A percentile compares a stretch with the other conserved stretches of the same genome.
Evolutionary conservation across 2,888 invertebrate genomes (phyloP).

Genomic region (Cheilosia variabilis): DNA sequence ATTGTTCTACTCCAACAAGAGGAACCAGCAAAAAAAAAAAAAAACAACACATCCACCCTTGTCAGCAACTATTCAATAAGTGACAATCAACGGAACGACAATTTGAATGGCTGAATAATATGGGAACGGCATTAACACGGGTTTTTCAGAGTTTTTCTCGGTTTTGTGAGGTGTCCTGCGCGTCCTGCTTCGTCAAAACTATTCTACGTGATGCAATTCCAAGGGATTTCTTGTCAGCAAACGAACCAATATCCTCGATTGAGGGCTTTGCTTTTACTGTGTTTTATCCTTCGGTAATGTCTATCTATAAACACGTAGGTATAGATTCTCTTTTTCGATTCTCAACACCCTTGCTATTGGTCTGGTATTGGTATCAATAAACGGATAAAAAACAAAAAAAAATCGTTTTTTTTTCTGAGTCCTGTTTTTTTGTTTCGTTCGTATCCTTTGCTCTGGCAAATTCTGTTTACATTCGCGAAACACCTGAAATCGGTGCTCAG

Average conservation of each 20-base stretch:
- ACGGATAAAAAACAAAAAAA: conserved; percentile 18
- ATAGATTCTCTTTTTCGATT: conserved; percentile 27
- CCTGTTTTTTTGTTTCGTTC: conserved; percentile 3
- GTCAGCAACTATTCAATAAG: conserved; percentile 76
- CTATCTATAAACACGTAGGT: conserved; percentile 3
- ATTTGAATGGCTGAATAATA: conserved; percentile 72
- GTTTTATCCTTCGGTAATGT: conserved; percentile 59
- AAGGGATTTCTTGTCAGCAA: conserved; percentile 69
- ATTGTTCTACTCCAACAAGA: conserved; percentile 1
- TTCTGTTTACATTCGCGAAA: conserved; percentile 71
- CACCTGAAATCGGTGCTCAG: conserved; percentile 60
- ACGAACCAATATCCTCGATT: conserved; percentile 72
- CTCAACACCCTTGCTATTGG: conserved; percentile 39
- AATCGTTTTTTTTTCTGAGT: neutral
- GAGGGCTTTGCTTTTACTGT: conserved; percentile 58
- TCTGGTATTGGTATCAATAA: conserved; percentile 50
- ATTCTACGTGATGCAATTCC: conserved; percentile 71
- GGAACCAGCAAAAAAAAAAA: neutral
- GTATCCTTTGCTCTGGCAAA: conserved; percentile 53
- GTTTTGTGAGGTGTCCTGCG: conserved; percentile 28
- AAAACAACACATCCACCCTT: conserved; percentile 40
- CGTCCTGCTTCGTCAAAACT: conserved; percentile 63
- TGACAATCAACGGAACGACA: conserved; percentile 71
- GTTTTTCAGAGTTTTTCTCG: conserved; percentile 30
- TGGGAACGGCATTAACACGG: conserved; percentile 63